Conservation (phyloP, 2,113 vertebrate species). For the Gobius niger region DNA sequence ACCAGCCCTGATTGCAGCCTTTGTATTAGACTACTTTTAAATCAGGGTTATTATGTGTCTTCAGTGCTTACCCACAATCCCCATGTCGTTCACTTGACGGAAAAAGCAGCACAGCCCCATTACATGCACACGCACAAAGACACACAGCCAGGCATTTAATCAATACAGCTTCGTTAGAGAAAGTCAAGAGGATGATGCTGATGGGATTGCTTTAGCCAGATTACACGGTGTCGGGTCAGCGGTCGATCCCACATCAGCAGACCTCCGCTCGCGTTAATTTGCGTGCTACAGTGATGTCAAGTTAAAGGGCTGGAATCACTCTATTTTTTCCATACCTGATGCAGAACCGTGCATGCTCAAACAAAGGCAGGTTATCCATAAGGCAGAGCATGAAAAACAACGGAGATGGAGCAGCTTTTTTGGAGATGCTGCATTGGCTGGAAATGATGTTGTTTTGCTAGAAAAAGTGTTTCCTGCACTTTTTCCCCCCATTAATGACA, state of each 20-base stretch:
- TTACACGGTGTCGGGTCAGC: constrained; percentile 11
- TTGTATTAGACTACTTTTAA: constrained; percentile 1
- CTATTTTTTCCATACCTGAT: not conserved
- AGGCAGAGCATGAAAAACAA: not conserved
- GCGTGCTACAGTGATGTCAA: constrained; percentile 2
- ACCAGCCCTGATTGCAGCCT: not conserved
- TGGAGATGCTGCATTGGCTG: too few species aligned
- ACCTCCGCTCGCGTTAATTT: not conserved
- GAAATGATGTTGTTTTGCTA: too few species aligned
- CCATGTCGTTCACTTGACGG: not conserved
- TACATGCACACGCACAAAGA: constrained; percentile 10
- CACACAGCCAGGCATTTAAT: constrained; percentile 5
- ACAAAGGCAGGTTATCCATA: not conserved
- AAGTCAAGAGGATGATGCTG: constrained; percentile 22
- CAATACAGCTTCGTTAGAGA: constrained; percentile 4
- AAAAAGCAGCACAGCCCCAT: not conserved
- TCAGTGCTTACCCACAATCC: not conserved
- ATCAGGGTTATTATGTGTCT: not conserved
- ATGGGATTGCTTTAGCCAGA: constrained; percentile 15
- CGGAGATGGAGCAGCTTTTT: not conserved
- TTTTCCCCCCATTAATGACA: too few species aligned
- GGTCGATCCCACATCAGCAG: constrained; percentile 9
- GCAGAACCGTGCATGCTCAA: not conserved
- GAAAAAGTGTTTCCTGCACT: too few species aligned
- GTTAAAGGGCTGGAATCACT: constrained; percentile 1